A percentile compares a stretch with the other conserved stretches of the same genome.
phyloP scores from a whole-genome alignment of 2,797 vertebrate species.

The Malacoraja senta region DNA sequence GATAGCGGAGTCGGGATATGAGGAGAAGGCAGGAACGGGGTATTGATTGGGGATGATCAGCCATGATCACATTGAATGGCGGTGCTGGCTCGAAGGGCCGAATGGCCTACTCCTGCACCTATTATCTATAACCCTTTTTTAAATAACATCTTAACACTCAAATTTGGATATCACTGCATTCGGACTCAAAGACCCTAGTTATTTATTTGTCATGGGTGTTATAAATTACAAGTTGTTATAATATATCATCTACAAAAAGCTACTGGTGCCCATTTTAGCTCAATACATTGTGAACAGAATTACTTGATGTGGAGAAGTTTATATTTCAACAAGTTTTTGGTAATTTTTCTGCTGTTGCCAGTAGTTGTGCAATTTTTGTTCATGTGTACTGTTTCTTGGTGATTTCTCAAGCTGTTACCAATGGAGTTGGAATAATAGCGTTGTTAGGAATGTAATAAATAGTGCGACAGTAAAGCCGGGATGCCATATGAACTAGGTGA shows the following conservation, averaged over 20 bases:
- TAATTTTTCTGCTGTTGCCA: no score
- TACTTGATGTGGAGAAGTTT: background rate
- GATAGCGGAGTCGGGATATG: no score
- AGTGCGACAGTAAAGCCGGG: background rate
- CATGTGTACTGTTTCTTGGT: background rate
- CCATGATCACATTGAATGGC: no score
- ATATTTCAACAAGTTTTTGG: background rate
- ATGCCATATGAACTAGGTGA: background rate
- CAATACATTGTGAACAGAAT: background rate
- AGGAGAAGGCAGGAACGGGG: no score
- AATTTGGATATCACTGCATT: background rate
- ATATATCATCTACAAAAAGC: background rate
- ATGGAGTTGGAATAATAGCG: background rate
- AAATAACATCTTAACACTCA: background rate
- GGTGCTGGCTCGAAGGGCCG: no score
- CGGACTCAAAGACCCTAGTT: background rate
- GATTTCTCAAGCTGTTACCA: background rate
- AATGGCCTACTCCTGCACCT: no score
- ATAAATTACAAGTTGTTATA: background rate
- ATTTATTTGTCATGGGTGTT: background rate
- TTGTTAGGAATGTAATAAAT: background rate
- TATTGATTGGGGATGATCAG: no score
- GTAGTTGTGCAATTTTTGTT: background rate
- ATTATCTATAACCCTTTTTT: background rate
- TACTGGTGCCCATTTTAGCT: background rate